Evolutionary conservation across 2,113 vertebrate genomes (phyloP), one percentile per base, ranked within the genome.

Genomic region (Rhombomys opimus): DNA sequence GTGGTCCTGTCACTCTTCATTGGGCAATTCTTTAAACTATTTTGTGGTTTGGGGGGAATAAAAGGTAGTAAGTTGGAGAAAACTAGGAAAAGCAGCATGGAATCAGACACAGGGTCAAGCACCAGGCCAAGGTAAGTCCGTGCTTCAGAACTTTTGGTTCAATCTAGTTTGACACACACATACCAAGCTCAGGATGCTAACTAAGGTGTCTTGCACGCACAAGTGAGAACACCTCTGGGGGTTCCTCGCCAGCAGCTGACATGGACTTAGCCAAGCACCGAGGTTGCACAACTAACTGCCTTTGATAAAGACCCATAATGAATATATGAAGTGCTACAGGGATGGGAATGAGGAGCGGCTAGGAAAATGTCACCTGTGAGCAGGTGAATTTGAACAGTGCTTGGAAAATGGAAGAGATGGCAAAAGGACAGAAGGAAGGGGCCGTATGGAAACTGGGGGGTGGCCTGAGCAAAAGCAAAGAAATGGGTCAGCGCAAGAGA

Each of bases 141-240:
- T 82, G 59, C 38, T 76, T 73, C 7, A 87, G 57, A 87, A 57
- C 54, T 46, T 95, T 65, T 65, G 67, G n/a, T 80, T 91, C 93
- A 92, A 41, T 90, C 90, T 76, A 50, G 27, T 68, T 87, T 32
- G 10, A 90, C 15, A 76, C 73, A 63, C n/a, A 81, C 0, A 5
- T n/a, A 25, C 7, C 52, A 90, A 50, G 52, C 67, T 35, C 35
- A 50, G 63, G 61, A 61, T 46, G 61, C 18, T 68, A 18, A 38
- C 18, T 68, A 18, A 38, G 30, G 20, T 50, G 67, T 77, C 1
- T 1, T 35, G n/a, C 20, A 38, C 7, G 63, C 67, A 96, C 10
- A 72, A 46, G 38, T 50, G 11, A 30, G 54, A 61, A 72, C 27
- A 22, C 30, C 46, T 76, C 41, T n/a, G 10, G n/a, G 50, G 68